These are phyloP conservation scores for Pipistrellus kuhlii DNA, from an alignment of 2,797 vertebrate genomes.

Conservation along the genomic window DNA sequence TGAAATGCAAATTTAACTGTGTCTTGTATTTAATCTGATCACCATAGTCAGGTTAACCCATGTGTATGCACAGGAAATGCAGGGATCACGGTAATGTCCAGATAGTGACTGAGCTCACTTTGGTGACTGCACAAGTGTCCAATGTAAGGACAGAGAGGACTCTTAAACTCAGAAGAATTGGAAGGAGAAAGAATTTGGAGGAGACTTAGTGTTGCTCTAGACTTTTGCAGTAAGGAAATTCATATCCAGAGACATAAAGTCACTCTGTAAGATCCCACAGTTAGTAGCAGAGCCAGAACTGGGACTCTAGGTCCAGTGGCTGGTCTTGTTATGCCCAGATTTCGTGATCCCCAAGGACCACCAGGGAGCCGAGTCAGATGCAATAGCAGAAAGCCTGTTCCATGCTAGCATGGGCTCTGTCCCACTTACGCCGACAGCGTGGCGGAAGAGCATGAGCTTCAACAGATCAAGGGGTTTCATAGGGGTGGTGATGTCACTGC, in stretches of 20 bases:
- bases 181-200: neutral
- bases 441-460: no score
- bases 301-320: neutral
- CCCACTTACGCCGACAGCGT: no score
- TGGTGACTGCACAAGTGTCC: neutral
- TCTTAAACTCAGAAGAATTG: neutral
- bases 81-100: neutral
- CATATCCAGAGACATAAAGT: neutral
- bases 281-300: neutral
- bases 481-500: no score
- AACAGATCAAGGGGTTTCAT: no score
- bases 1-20: neutral
- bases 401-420: no score
- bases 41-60: neutral
- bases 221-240: conserved; percentile 10
- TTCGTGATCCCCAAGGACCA: no score
- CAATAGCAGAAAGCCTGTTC: no score
- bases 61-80: neutral
- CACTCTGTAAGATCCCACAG: neutral
- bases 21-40: neutral
- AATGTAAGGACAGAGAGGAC: neutral
- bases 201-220: neutral
- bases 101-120: neutral
- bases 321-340: neutral
- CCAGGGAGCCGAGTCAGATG: no score